phyloP scores from a whole-genome alignment of 2,113 vertebrate genomes.

The Ammodytes dubius region DNA sequence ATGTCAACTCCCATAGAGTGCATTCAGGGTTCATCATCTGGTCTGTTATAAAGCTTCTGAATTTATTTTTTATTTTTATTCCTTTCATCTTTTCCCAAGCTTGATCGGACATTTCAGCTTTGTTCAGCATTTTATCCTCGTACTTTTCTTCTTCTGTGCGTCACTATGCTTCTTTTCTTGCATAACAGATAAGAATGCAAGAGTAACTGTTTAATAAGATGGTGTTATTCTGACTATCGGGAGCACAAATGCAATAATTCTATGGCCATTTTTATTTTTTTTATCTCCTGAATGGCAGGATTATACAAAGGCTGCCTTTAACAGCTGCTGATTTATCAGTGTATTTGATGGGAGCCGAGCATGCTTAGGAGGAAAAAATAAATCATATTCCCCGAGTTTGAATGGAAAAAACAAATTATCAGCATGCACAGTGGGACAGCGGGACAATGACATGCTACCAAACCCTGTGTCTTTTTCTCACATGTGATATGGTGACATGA shows the following conservation, averaged over 20 bases:
- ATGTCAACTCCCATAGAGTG: slow-evolving; percentile 68
- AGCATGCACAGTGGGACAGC: slow-evolving; percentile 9
- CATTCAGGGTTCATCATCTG: slow-evolving; percentile 79
- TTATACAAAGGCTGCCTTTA: slow-evolving; percentile 42
- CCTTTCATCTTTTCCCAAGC: slow-evolving; percentile 66
- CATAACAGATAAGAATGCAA: slow-evolving; percentile 33
- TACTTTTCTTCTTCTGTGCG: slow-evolving; percentile 57
- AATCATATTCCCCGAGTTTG: slow-evolving; percentile 41
- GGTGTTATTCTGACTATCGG: slow-evolving; percentile 33
- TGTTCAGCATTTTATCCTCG: slow-evolving; percentile 60
- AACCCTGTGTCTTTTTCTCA: slow-evolving; percentile 6
- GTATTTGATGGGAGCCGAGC: slow-evolving; percentile 17
- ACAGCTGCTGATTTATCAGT: slow-evolving; percentile 46
- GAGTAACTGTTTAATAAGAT: slow-evolving; percentile 19
- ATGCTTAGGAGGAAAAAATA: slow-evolving; percentile 47
- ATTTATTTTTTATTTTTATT: slow-evolving; percentile 15
- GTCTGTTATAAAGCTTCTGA: slow-evolving; percentile 56
- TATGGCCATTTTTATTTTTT: slow-evolving; percentile 41
- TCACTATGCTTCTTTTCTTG: slow-evolving; percentile 31
- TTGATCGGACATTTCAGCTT: slow-evolving; percentile 54
- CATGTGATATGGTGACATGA: slow-evolving; percentile 3
- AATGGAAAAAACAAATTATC: slow-evolving; percentile 41
- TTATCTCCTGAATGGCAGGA: slow-evolving; percentile 45
- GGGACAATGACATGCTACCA: slow-evolving; percentile 1
- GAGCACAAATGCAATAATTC: slow-evolving; percentile 29